Evolutionary conservation across 2,888 invertebrate species (phyloP).

Genomic region (Gari tellinella): DNA sequence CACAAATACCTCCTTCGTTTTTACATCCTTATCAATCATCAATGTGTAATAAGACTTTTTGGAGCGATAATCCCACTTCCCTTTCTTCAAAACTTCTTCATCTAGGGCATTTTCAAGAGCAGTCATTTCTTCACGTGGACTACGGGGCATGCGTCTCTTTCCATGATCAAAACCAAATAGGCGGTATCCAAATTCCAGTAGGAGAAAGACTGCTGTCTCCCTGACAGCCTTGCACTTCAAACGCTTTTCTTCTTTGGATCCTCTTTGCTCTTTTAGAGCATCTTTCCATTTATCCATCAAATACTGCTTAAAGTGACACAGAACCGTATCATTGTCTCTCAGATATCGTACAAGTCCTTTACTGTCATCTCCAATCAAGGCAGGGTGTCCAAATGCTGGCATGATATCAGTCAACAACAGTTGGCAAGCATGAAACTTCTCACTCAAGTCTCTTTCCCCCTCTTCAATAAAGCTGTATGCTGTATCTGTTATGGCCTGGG

Average conservation of each 20-base stretch:
- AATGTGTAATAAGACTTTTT: slow-evolving; percentile 11
- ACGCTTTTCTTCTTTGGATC: not conserved
- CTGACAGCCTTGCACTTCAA: slow-evolving; percentile 22
- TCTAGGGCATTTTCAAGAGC: slow-evolving; percentile 33
- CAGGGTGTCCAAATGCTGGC: slow-evolving; percentile 39
- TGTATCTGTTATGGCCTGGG: slow-evolving; percentile 1
- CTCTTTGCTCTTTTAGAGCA: slow-evolving; percentile 3
- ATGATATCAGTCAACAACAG: slow-evolving; percentile 47
- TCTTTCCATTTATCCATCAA: slow-evolving; percentile 25
- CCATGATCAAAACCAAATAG: slow-evolving; percentile 34
- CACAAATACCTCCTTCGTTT: slow-evolving; percentile 18
- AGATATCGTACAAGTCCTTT: slow-evolving; percentile 12
- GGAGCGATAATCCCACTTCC: not conserved
- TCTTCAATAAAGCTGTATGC: slow-evolving; percentile 6
- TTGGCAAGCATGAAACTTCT: slow-evolving; percentile 37
- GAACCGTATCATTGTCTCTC: slow-evolving; percentile 6
- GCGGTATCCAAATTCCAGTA: slow-evolving; percentile 40
- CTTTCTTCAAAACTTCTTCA: slow-evolving; percentile 1
- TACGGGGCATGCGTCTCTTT: slow-evolving; percentile 6
- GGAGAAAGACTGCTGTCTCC: slow-evolving; percentile 33
- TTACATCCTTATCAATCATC: slow-evolving; percentile 14
- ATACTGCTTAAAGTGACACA: slow-evolving; percentile 17
- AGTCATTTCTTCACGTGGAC: slow-evolving; percentile 23
- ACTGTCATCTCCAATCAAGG: slow-evolving; percentile 30
- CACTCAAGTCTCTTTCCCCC: slow-evolving; percentile 4